Conservation (phyloP, 2,113 vertebrate genomes). For the Calyptommatus sinebrachiatus region DNA sequence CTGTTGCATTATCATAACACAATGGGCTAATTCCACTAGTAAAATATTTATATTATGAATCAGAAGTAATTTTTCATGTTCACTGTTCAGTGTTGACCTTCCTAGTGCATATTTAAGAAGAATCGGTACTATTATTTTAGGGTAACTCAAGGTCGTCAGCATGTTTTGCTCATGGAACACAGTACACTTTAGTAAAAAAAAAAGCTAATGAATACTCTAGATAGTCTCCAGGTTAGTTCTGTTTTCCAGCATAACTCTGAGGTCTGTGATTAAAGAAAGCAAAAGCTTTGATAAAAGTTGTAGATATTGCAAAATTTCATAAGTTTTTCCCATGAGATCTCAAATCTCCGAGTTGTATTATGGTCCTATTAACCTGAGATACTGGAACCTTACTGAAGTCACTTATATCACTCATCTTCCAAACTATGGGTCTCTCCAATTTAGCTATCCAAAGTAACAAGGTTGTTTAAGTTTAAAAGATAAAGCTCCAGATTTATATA, state of each 20-base stretch:
- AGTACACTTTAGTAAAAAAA: slow-evolving; percentile 36
- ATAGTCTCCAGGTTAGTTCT: slow-evolving; percentile 35
- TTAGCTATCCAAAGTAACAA: not conserved
- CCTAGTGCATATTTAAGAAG: slow-evolving; percentile 55
- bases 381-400: no score
- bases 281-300: slow-evolving; percentile 38
- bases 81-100: slow-evolving; percentile 47
- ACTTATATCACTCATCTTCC: not conserved
- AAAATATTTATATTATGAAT: slow-evolving; percentile 46
- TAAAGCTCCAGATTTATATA: not conserved
- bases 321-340: slow-evolving; percentile 2
- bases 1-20: no score
- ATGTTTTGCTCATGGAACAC: slow-evolving; percentile 42
- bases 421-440: not conserved
- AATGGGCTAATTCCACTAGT: no score
- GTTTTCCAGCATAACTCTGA: slow-evolving; percentile 36
- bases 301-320: slow-evolving; percentile 23
- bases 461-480: not conserved
- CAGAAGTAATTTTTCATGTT: slow-evolving; percentile 51
- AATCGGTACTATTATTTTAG: slow-evolving; percentile 45
- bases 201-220: slow-evolving; percentile 38
- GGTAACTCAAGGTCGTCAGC: slow-evolving; percentile 56
- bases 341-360: slow-evolving; percentile 3
- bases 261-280: slow-evolving; percentile 32
- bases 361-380: not conserved